A percentile compares a stretch with the other conserved stretches of the same genome.
Evolutionary conservation across 2,797 vertebrate species (phyloP).

Genomic region (Siniperca undulata): DNA sequence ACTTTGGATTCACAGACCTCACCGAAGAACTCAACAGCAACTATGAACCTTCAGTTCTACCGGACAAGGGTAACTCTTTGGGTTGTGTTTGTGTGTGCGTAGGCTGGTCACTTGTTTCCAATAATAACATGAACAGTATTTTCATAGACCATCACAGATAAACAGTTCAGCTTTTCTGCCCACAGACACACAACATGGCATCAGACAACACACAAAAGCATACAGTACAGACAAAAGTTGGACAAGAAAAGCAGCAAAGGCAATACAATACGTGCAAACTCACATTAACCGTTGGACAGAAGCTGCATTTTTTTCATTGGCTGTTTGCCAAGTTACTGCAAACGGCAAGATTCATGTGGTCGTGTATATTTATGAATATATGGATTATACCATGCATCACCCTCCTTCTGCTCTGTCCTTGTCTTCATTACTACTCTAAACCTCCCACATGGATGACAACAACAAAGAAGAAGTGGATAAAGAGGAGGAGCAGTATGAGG

Average conservation of each 20-base stretch:
- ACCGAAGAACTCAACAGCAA: background rate
- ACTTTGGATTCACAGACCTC: conserved; percentile 7
- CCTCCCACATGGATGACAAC: conserved; percentile 41
- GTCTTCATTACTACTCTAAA: conserved; percentile 41
- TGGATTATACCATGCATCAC: conserved; percentile 25
- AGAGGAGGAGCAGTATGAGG: conserved; percentile 27
- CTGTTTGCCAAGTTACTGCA: background rate
- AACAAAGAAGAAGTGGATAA: conserved; percentile 33
- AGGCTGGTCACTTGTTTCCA: background rate
- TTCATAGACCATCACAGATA: background rate
- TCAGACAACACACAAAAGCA: background rate
- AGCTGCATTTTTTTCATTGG: conserved; percentile 11
- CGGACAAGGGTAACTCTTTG: background rate
- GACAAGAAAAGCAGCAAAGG: background rate
- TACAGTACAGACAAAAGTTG: background rate
- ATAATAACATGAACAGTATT: conserved; percentile 18
- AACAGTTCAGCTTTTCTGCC: conserved; percentile 4
- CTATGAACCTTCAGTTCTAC: background rate
- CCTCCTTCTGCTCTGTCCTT: conserved; percentile 18
- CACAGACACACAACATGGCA: background rate
- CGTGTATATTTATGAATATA: conserved; percentile 14
- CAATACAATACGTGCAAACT: background rate
- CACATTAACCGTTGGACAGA: background rate
- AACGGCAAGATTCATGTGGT: background rate
- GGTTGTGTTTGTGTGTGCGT: conserved; percentile 15